These are phyloP conservation scores for Brachyopa scutellaris DNA, from an alignment of 2,888 invertebrate genomes.

Conservation along the genomic window DNA sequence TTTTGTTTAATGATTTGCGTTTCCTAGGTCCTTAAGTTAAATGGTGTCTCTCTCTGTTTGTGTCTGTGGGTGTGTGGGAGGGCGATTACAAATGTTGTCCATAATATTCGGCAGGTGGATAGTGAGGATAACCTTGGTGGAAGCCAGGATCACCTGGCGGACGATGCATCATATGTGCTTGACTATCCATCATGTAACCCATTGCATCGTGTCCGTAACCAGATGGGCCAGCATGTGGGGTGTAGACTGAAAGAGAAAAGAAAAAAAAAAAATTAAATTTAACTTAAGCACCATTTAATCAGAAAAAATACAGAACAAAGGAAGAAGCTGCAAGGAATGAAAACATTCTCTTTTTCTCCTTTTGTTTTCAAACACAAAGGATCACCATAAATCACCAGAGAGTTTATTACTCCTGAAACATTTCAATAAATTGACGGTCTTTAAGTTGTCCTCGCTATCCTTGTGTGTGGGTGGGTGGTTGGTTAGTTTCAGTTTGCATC, in stretches of 20 bases:
- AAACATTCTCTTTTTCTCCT: not conserved
- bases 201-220: conserved; percentile 98
- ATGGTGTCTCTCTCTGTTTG: conserved; percentile 66
- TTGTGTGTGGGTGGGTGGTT: not conserved
- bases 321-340: not conserved
- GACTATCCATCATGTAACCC: conserved; percentile 99
- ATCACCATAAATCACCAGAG: conserved; percentile 20
- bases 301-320: not conserved
- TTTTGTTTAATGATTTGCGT: conserved; percentile 55
- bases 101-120: conserved; percentile 96
- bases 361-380: conserved; percentile 18
- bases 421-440: conserved; percentile 28
- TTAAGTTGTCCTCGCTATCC: not conserved
- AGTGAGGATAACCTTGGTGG: conserved; percentile 95
- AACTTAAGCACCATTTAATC: conserved; percentile 42
- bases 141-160: conserved; percentile 96
- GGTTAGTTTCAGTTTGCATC: not conserved
- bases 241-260: conserved; percentile 86
- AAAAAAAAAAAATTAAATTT: conserved; percentile 62
- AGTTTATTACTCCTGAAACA: conserved; percentile 26
- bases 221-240: conserved; percentile 96
- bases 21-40: conserved; percentile 62
- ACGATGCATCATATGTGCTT: conserved; percentile 97
- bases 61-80: conserved; percentile 47
- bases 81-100: conserved; percentile 93